phyloP scores from a whole-genome alignment of 2,888 invertebrate species.

The Orthonevra nobilis region DNA sequence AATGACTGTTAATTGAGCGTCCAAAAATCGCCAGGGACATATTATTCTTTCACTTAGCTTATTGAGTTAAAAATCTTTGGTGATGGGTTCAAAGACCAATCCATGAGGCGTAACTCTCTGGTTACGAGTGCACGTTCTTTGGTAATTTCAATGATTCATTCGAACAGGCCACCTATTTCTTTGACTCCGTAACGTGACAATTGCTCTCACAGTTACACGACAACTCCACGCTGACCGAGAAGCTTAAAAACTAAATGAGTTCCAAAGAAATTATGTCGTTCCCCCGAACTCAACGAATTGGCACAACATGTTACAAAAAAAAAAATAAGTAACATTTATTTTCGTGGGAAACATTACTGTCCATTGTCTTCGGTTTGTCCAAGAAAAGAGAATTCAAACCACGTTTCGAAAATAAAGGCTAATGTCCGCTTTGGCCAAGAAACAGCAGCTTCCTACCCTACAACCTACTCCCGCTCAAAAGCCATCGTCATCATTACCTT shows the following conservation, averaged over 20 bases:
- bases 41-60: too few species aligned
- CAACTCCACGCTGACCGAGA: neutral
- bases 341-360: slow-evolving; percentile 64
- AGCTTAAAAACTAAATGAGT: neutral
- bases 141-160: too few species aligned
- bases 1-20: too few species aligned
- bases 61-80: too few species aligned
- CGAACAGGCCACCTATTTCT: slow-evolving; percentile 19
- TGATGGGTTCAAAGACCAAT: too few species aligned
- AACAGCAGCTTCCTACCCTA: slow-evolving; percentile 11
- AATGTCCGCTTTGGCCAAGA: slow-evolving; percentile 44
- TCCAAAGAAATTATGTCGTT: slow-evolving; percentile 33
- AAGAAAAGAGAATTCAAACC: slow-evolving; percentile 41
- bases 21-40: too few species aligned
- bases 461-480: neutral
- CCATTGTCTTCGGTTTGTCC: slow-evolving; percentile 36
- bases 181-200: slow-evolving; percentile 39
- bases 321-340: slow-evolving; percentile 13
- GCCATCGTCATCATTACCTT: neutral
- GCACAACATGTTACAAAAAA: slow-evolving; percentile 28
- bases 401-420: slow-evolving; percentile 60
- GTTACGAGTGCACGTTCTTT: too few species aligned
- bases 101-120: too few species aligned
- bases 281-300: slow-evolving; percentile 43
- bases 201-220: slow-evolving; percentile 21